Percentiles rank a stretch among this genome's conserved stretches.
These are phyloP conservation scores for Sericinus montela DNA, from an alignment of 2,888 invertebrate genomes.

Conservation along the genomic window DNA sequence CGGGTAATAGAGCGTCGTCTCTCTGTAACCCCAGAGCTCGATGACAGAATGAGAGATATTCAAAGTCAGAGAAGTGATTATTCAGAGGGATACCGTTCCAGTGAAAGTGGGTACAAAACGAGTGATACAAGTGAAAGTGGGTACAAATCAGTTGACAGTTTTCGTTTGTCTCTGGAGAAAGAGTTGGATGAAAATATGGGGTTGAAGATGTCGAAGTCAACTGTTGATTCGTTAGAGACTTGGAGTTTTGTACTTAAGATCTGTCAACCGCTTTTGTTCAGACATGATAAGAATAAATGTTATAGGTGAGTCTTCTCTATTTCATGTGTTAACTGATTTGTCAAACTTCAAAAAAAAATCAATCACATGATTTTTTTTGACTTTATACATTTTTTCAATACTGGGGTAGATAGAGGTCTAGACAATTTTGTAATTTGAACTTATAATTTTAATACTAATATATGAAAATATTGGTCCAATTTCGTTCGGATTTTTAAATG, in stretches of 20 bases:
- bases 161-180: conserved; percentile 47
- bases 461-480: too few relatives aligned
- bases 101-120: conserved; percentile 44
- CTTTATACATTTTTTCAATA: too few relatives aligned
- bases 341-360: too few relatives aligned
- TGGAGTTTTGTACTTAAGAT: conserved; percentile 72
- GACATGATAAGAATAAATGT: conserved; percentile 68
- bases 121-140: conserved; percentile 44
- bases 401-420: too few relatives aligned
- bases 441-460: too few relatives aligned
- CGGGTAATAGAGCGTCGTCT: conserved; percentile 29
- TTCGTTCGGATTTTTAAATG: too few relatives aligned
- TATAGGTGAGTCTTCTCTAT: conserved; percentile 54
- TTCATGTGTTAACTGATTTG: too few relatives aligned
- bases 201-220: conserved; percentile 47
- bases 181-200: conserved; percentile 37
- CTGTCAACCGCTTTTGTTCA: conserved; percentile 65
- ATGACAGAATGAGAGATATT: conserved; percentile 40
- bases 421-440: too few relatives aligned
- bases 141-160: conserved; percentile 36
- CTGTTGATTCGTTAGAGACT: conserved; percentile 58
- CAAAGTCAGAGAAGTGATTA: conserved; percentile 44
- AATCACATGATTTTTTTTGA: too few relatives aligned
- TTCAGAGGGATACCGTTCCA: conserved; percentile 48
- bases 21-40: conserved; percentile 61